Percentiles rank a stretch among this genome's conserved stretches.
phyloP scores from a whole-genome alignment of 2,888 invertebrate genomes.

The Drosophila bunnanda region DNA sequence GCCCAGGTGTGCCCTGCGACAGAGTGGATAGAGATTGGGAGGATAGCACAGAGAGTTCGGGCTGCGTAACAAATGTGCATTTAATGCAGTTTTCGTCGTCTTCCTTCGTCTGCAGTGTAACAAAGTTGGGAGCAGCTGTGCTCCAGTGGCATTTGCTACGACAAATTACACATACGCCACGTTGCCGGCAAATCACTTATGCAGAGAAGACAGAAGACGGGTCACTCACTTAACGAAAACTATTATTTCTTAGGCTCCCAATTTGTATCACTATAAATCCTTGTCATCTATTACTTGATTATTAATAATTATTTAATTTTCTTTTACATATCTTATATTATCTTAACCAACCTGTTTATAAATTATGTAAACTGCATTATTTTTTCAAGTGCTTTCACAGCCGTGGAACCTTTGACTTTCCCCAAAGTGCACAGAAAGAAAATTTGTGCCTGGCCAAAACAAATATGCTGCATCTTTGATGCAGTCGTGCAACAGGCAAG shows the following conservation, averaged over 20 bases:
- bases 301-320: not conserved
- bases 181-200: slow-evolving; percentile 62
- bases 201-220: slow-evolving; percentile 27
- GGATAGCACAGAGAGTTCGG: slow-evolving; percentile 8
- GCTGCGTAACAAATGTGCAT: slow-evolving; percentile 72
- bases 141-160: slow-evolving; percentile 48
- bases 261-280: not conserved
- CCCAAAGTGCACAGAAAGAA: slow-evolving; percentile 15
- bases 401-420: slow-evolving; percentile 18
- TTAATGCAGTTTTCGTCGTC: slow-evolving; percentile 59
- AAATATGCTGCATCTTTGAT: slow-evolving; percentile 50
- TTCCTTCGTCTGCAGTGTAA: slow-evolving; percentile 30
- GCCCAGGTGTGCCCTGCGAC: slow-evolving; percentile 46
- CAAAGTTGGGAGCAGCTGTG: slow-evolving; percentile 50
- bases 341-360: not conserved
- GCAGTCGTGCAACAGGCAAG: slow-evolving; percentile 51
- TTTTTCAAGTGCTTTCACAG: not conserved
- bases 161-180: slow-evolving; percentile 75
- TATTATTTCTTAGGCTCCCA: not conserved
- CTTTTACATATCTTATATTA: not conserved
- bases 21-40: slow-evolving; percentile 6
- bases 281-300: not conserved
- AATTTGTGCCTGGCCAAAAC: slow-evolving; percentile 41
- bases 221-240: slow-evolving; percentile 1
- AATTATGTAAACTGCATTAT: not conserved